phyloP scores from a whole-genome alignment of 1,140 invertebrate genomes.

The Drosophila eugracilis region DNA sequence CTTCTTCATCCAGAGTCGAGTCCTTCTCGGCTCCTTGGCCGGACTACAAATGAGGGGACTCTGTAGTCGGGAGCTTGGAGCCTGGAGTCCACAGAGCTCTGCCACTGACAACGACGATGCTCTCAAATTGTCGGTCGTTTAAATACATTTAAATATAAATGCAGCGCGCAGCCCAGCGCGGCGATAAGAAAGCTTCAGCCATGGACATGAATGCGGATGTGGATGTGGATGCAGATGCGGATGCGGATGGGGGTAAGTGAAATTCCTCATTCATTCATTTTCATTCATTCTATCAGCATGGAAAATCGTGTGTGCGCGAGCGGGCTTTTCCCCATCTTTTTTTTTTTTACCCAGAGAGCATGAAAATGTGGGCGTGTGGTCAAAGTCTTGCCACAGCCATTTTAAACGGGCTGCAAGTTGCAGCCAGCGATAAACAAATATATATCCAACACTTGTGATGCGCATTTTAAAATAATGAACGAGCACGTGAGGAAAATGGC shows the following conservation, averaged over 20 bases:
- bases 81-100: slow-evolving; percentile 7
- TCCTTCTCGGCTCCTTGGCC: slow-evolving; percentile 27
- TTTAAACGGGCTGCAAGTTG: slow-evolving; percentile 59
- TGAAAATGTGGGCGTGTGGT: slow-evolving; percentile 22
- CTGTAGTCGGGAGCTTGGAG: neutral
- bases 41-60: slow-evolving; percentile 64
- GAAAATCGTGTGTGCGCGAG: slow-evolving; percentile 47
- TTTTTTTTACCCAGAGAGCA: neutral
- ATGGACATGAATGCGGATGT: slow-evolving; percentile 27
- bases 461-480: slow-evolving; percentile 79
- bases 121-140: slow-evolving; percentile 82
- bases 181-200: slow-evolving; percentile 67
- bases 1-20: slow-evolving; percentile 1
- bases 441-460: slow-evolving; percentile 72
- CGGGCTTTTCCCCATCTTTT: slow-evolving; percentile 3
- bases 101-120: slow-evolving; percentile 68
- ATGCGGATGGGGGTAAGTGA: slow-evolving; percentile 54
- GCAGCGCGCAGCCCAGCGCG: slow-evolving; percentile 42
- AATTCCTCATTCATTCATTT: slow-evolving; percentile 76
- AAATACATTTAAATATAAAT: slow-evolving; percentile 84
- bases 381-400: slow-evolving; percentile 63
- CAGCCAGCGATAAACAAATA: slow-evolving; percentile 71
- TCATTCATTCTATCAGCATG: slow-evolving; percentile 72
- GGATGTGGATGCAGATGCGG: slow-evolving; percentile 14
- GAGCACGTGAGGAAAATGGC: neutral